These are phyloP conservation scores for Mantis religiosa DNA, from an alignment of 2,888 invertebrate species.

Conservation along the genomic window DNA sequence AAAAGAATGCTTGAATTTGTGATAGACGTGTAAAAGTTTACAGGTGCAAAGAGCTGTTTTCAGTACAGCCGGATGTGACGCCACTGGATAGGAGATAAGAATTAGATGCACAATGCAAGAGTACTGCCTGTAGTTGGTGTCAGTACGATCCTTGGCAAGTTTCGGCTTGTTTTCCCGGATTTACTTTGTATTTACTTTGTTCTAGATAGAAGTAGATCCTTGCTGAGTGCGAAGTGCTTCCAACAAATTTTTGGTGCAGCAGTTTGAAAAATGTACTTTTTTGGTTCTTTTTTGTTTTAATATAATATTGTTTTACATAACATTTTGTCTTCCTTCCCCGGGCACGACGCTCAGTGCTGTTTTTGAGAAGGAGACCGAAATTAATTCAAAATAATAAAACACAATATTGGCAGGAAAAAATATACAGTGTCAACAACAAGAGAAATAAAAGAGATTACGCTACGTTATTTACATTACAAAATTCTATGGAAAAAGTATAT, in stretches of 20 bases:
- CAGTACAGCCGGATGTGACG: neutral
- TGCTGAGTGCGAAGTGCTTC: slow-evolving; percentile 27
- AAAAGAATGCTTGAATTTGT: neutral
- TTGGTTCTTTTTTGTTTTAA: slow-evolving; percentile 18
- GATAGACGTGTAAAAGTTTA: neutral
- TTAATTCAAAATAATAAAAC: slow-evolving; percentile 29
- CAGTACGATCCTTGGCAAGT: slow-evolving; percentile 30
- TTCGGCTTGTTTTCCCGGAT: slow-evolving; percentile 33
- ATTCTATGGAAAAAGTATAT: slow-evolving; percentile 10
- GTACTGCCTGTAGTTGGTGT: slow-evolving; percentile 26
- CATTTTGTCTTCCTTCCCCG: slow-evolving; percentile 42
- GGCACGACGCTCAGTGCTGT: slow-evolving; percentile 51
- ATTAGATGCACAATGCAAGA: slow-evolving; percentile 34
- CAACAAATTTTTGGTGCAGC: slow-evolving; percentile 32
- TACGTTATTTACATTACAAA: slow-evolving; percentile 24
- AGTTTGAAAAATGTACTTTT: slow-evolving; percentile 24
- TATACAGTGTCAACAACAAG: slow-evolving; percentile 26
- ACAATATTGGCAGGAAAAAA: slow-evolving; percentile 28
- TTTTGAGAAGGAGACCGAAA: slow-evolving; percentile 37
- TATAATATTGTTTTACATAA: slow-evolving; percentile 21
- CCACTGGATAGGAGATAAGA: slow-evolving; percentile 15
- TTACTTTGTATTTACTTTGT: slow-evolving; percentile 15
- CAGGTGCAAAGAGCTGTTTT: neutral
- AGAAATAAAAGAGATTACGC: slow-evolving; percentile 12
- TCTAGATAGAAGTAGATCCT: slow-evolving; percentile 16